These are phyloP conservation scores for Anthrax anthrax DNA, from an alignment of 2,888 invertebrate species.

Conservation along the genomic window DNA sequence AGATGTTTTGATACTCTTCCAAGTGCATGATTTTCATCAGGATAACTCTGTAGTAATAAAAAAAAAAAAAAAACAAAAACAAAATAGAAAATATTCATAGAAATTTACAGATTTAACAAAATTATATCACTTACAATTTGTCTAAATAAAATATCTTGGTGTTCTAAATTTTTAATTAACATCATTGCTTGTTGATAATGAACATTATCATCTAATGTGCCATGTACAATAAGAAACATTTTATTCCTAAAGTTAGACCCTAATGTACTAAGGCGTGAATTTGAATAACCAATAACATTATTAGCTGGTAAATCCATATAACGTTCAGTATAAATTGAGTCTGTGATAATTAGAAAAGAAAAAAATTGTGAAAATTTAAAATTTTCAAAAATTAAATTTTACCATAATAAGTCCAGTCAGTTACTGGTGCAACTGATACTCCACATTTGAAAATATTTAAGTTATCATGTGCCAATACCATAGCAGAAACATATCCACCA, in stretches of 20 bases:
- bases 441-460: slow-evolving; percentile 77
- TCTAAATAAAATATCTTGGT: slow-evolving; percentile 74
- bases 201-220: slow-evolving; percentile 90
- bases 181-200: slow-evolving; percentile 95
- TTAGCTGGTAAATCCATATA: slow-evolving; percentile 82
- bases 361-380: neutral
- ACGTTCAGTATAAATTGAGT: slow-evolving; percentile 92
- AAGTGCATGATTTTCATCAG: slow-evolving; percentile 86
- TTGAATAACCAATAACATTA: slow-evolving; percentile 58
- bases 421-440: slow-evolving; percentile 90
- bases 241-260: slow-evolving; percentile 51
- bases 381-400: slow-evolving; percentile 12
- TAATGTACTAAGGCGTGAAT: slow-evolving; percentile 60
- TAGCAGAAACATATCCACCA: slow-evolving; percentile 85
- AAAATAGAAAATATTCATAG: neutral
- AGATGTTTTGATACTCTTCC: slow-evolving; percentile 70
- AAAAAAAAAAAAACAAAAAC: neutral
- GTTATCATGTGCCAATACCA: slow-evolving; percentile 67
- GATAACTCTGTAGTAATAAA: slow-evolving; percentile 59
- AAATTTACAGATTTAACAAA: slow-evolving; percentile 2
- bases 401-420: slow-evolving; percentile 95
- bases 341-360: slow-evolving; percentile 35
- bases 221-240: slow-evolving; percentile 81
- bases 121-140: slow-evolving; percentile 60
- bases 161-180: slow-evolving; percentile 72